Conservation (phyloP, 2,797 vertebrate species). For the Pagetopsis macropterus region DNA sequence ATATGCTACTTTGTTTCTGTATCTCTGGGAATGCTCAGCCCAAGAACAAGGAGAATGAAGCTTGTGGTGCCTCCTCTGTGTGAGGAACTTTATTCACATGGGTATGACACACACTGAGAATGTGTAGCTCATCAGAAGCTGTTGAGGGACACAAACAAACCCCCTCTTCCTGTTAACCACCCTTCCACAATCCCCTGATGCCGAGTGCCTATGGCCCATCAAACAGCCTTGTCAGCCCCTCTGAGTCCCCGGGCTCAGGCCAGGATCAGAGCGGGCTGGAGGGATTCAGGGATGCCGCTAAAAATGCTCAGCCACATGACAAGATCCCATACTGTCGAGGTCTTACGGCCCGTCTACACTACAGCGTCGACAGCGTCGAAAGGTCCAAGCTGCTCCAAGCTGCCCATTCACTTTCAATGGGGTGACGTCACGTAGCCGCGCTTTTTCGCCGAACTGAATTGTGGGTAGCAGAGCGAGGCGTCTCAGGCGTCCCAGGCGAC, state of each 20-base stretch:
- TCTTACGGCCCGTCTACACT: no score
- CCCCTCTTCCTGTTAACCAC: conserved; percentile 25
- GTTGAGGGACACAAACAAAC: conserved; percentile 49
- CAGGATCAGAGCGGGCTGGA: conserved; percentile 62
- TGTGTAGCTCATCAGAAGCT: conserved; percentile 63
- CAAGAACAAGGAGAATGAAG: conserved; percentile 14
- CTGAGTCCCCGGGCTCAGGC: conserved; percentile 62
- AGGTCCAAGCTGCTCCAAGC: no score
- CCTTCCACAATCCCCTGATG: conserved; percentile 48
- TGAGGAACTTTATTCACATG: conserved; percentile 53
- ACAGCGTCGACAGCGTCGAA: no score
- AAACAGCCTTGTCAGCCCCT: conserved; percentile 63
- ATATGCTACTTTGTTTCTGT: neutral
- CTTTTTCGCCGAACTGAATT: no score
- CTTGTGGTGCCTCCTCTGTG: conserved; percentile 29
- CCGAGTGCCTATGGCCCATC: conserved; percentile 55
- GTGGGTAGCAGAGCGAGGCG: no score
- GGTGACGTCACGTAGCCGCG: no score
- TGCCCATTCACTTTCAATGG: no score
- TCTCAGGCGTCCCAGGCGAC: no score
- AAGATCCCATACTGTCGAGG: conserved; percentile 41
- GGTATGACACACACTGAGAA: conserved; percentile 50
- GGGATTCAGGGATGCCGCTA: conserved; percentile 53
- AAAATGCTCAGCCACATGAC: conserved; percentile 54
- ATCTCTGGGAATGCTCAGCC: conserved; percentile 12